Evolutionary conservation across 2,113 vertebrate genomes (phyloP).

Genomic region (Pavo muticus): DNA sequence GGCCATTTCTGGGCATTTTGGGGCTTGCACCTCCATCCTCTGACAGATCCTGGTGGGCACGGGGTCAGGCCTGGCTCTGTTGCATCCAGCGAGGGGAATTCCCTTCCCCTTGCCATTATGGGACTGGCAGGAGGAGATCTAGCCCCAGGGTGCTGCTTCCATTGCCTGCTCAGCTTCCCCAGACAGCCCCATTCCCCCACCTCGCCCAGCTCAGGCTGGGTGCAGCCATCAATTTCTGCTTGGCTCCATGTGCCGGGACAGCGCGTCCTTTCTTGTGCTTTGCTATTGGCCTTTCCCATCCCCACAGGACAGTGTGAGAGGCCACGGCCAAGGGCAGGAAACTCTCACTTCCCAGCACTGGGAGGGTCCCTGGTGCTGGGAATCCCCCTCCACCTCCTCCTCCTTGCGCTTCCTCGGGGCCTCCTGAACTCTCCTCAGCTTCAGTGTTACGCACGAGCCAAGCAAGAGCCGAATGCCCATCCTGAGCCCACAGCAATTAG

Average conservation of each 20-base stretch:
- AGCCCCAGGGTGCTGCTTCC: neutral
- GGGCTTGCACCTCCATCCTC: neutral
- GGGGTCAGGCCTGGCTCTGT: neutral
- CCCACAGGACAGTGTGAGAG: neutral
- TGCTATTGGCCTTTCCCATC: accelerated
- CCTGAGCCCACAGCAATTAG: neutral
- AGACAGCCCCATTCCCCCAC: neutral
- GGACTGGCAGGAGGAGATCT: accelerated
- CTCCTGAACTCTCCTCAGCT: neutral
- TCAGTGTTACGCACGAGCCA: accelerated
- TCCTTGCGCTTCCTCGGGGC: neutral
- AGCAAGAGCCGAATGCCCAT: neutral
- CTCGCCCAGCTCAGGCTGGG: accelerated
- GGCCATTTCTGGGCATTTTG: neutral
- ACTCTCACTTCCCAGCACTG: neutral
- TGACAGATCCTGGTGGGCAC: accelerated
- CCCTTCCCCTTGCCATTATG: neutral
- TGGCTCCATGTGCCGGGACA: neutral
- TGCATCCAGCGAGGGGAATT: accelerated
- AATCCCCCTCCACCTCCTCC: neutral
- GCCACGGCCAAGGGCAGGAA: neutral
- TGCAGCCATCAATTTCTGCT: neutral
- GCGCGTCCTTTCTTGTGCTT: neutral
- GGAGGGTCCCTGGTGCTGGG: neutral
- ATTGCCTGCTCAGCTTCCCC: neutral